Evolutionary conservation across 2,888 invertebrate species (phyloP).

Genomic region (Mayetiola destructor): DNA sequence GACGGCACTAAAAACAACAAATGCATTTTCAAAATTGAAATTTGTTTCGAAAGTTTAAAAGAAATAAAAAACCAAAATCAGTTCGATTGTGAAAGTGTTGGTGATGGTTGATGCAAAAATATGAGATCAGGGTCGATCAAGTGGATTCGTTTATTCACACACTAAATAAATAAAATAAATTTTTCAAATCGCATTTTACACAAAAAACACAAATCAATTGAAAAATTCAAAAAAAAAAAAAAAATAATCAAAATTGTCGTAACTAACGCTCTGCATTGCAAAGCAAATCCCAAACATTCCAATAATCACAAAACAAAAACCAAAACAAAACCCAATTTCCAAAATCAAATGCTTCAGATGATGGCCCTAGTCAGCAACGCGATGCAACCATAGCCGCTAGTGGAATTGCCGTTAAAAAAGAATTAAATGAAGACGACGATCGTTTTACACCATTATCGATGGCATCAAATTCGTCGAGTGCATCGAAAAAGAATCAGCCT

Average conservation of each 20-base stretch:
- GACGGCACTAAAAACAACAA: constrained; percentile 10
- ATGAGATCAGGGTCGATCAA: constrained; percentile 22
- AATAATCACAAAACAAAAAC: too few species aligned
- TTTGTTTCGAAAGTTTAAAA: constrained; percentile 9
- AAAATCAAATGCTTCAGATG: constrained; percentile 16
- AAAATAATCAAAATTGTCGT: background rate
- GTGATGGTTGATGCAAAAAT: constrained; percentile 23
- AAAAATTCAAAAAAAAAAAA: background rate
- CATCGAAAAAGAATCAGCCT: constrained; percentile 21
- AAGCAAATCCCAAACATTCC: too few species aligned
- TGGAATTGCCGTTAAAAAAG: constrained; percentile 18
- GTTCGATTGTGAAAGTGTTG: constrained; percentile 23
- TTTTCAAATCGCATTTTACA: too few species aligned
- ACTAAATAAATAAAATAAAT: background rate
- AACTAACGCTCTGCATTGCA: too few species aligned
- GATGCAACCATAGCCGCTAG: background rate
- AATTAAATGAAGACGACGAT: constrained; percentile 22
- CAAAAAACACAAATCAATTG: background rate
- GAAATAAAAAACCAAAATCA: constrained; percentile 19
- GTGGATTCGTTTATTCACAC: constrained; percentile 13
- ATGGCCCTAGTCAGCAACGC: constrained; percentile 2
- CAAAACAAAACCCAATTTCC: constrained; percentile 14
- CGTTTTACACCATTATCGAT: constrained; percentile 13
- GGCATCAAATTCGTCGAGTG: constrained; percentile 17
- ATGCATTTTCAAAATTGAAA: constrained; percentile 14